These are phyloP conservation scores for Danionella dracula DNA, from an alignment of 2,797 vertebrate genomes.

Conservation along the genomic window DNA sequence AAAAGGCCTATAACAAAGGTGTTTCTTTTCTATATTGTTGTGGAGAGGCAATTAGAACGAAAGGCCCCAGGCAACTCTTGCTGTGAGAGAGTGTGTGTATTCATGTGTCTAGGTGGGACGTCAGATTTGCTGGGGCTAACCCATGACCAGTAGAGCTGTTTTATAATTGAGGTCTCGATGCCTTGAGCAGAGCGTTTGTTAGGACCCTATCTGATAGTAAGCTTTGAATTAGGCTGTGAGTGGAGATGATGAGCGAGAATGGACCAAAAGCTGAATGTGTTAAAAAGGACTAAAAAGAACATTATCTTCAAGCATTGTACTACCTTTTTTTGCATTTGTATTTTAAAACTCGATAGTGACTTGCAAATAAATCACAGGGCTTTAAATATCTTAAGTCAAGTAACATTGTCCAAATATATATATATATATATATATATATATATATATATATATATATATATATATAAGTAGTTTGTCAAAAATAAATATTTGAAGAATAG, in stretches of 20 bases:
- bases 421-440: no score
- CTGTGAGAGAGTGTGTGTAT: slow-evolving; percentile 36
- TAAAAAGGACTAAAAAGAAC: slow-evolving; percentile 25
- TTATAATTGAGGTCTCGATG: slow-evolving; percentile 54
- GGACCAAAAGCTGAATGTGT: not conserved
- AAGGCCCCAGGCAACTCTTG: slow-evolving; percentile 38
- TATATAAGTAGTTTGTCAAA: no score
- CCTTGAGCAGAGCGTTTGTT: slow-evolving; percentile 44
- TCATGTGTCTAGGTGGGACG: slow-evolving; percentile 35
- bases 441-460: no score
- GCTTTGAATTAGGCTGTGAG: slow-evolving; percentile 32
- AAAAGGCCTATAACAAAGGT: slow-evolving; percentile 49
- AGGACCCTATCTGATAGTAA: slow-evolving; percentile 36
- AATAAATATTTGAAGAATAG: no score
- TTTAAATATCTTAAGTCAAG: no score
- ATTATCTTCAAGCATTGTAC: not conserved
- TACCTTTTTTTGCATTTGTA: slow-evolving; percentile 1
- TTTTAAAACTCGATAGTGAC: slow-evolving; percentile 13
- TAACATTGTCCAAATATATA: no score
- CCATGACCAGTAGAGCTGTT: slow-evolving; percentile 44
- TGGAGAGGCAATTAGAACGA: slow-evolving; percentile 45
- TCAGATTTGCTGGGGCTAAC: slow-evolving; percentile 44
- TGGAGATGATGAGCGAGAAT: slow-evolving; percentile 16
- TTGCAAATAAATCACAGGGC: slow-evolving; percentile 4
- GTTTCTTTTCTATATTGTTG: slow-evolving; percentile 44